phyloP scores from a whole-genome alignment of 2,797 vertebrate species.

The Takifugu ocellatus region DNA sequence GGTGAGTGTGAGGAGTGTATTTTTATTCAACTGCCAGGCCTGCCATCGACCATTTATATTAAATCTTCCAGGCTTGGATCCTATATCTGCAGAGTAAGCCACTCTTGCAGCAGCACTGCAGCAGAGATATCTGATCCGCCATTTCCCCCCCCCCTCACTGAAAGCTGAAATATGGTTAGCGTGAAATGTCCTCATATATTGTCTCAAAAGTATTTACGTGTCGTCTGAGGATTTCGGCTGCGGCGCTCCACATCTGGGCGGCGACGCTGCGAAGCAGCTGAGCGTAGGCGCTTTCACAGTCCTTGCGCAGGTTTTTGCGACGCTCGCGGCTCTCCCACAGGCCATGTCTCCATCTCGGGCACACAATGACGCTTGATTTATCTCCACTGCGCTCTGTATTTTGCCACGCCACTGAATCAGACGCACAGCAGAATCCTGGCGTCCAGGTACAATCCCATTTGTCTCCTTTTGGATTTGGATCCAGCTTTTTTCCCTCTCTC shows the following conservation, averaged over 20 bases:
- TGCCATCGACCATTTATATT: conserved; percentile 54
- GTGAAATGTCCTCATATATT: conserved; percentile 27
- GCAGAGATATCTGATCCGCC: conserved; percentile 25
- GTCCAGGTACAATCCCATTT: conserved; percentile 58
- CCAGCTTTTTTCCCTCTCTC: conserved; percentile 25
- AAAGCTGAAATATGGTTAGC: conserved; percentile 21
- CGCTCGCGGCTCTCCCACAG: conserved; percentile 39
- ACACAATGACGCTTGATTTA: conserved; percentile 63
- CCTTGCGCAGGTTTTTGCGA: conserved; percentile 39
- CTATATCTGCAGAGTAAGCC: conserved; percentile 59
- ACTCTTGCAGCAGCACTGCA: conserved; percentile 38
- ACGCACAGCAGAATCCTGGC: conserved; percentile 55
- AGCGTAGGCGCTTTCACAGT: conserved; percentile 49
- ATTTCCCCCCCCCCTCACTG: conserved; percentile 12
- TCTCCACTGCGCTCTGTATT: conserved; percentile 54
- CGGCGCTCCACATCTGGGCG: conserved; percentile 44
- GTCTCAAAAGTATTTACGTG: conserved; percentile 33
- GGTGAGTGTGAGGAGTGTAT: conserved; percentile 55
- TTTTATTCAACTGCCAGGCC: conserved; percentile 57
- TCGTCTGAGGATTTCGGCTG: conserved; percentile 22
- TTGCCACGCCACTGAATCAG: conserved; percentile 59
- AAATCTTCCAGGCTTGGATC: conserved; percentile 53
- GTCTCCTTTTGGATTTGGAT: conserved; percentile 61
- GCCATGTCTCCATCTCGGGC: conserved; percentile 48
- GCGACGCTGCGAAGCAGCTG: conserved; percentile 24